A percentile compares a stretch with the other conserved stretches of the same genome.
Evolutionary conservation across 2,888 invertebrate genomes (phyloP).

Genomic region (Nowickia ferox): DNA sequence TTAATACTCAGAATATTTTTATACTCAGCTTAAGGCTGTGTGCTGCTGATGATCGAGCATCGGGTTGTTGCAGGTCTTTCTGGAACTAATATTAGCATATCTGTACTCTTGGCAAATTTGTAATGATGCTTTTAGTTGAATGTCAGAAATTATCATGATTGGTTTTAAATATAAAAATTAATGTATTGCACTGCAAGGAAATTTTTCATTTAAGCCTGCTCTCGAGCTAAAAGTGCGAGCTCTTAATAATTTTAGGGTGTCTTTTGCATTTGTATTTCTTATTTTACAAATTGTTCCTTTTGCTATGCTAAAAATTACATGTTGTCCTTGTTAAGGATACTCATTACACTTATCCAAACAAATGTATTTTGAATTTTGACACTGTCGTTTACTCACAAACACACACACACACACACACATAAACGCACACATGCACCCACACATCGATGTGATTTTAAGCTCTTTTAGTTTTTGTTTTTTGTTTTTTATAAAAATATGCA

Average conservation of each 20-base stretch:
- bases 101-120: too few relatives aligned
- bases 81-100: too few relatives aligned
- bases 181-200: too few relatives aligned
- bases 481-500: slow-evolving; percentile 1
- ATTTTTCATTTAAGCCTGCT: too few relatives aligned
- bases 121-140: too few relatives aligned
- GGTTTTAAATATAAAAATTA: too few relatives aligned
- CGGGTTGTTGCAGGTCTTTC: too few relatives aligned
- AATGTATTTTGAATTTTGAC: slow-evolving; percentile 62
- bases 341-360: slow-evolving; percentile 7
- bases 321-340: slow-evolving; percentile 63
- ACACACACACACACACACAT: neutral
- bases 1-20: too few relatives aligned
- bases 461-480: slow-evolving; percentile 16
- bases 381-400: slow-evolving; percentile 45
- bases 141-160: too few relatives aligned
- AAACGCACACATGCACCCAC: neutral
- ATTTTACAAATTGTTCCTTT: neutral
- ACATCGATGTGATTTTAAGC: neutral
- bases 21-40: too few relatives aligned
- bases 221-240: too few relatives aligned
- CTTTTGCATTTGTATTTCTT: neutral
- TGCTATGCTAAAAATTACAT: slow-evolving; percentile 43
- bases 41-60: too few relatives aligned
- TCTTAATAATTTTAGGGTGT: neutral